Evolutionary conservation across 1,140 invertebrate species (phyloP).

Genomic region (Heliconius hermathena): DNA sequence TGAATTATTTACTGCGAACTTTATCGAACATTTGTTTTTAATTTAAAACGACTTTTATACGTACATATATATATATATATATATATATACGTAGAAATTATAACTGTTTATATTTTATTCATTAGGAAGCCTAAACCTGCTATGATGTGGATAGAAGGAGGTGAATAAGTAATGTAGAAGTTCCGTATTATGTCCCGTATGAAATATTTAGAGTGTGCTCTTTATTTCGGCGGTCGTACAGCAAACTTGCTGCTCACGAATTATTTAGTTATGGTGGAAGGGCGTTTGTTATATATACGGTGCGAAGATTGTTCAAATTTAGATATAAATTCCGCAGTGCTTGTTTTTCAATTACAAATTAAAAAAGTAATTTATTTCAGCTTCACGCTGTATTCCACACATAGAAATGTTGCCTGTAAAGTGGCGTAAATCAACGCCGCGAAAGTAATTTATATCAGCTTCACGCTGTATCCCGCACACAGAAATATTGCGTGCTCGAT

Average conservation of each 20-base stretch:
- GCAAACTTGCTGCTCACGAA: constrained; percentile 27
- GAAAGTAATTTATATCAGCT: too few species aligned
- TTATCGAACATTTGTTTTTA: constrained; percentile 72
- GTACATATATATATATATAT: constrained; percentile 20
- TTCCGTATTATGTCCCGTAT: constrained; percentile 56
- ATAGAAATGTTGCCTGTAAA: too few species aligned
- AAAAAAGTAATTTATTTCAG: neutral
- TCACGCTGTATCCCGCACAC: too few species aligned
- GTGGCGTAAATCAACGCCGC: too few species aligned
- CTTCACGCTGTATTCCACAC: too few species aligned
- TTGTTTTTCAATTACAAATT: neutral
- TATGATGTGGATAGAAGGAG: constrained; percentile 52
- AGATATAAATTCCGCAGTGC: neutral
- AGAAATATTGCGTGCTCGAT: too few species aligned
- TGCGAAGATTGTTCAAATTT: neutral
- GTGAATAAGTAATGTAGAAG: constrained; percentile 60
- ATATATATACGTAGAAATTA: constrained; percentile 50
- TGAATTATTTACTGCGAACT: constrained; percentile 70
- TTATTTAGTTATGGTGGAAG: constrained; percentile 21
- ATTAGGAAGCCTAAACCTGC: constrained; percentile 47
- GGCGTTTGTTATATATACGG: neutral
- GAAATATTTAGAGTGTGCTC: constrained; percentile 55
- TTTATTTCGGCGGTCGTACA: constrained; percentile 44
- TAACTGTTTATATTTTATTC: constrained; percentile 62
- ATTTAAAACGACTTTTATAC: constrained; percentile 63